Conservation (phyloP, 2,888 invertebrate species). For the Polydrusus tereticollis region DNA sequence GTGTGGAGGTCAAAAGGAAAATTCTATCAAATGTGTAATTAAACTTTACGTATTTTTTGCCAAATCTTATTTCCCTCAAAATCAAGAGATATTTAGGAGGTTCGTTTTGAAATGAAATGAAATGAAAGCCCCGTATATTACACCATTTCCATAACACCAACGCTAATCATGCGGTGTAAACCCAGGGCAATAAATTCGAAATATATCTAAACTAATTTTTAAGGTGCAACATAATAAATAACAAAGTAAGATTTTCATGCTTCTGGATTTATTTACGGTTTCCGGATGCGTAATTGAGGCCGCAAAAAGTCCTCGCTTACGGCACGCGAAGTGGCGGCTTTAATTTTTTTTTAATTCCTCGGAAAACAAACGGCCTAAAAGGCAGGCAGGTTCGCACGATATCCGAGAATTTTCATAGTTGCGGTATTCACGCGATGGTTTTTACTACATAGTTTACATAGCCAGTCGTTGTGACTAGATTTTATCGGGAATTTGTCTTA, state of each 20-base stretch:
- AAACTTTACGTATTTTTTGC: too few species aligned
- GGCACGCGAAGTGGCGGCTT: slow-evolving; percentile 61
- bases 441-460: slow-evolving; percentile 41
- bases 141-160: too few species aligned
- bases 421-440: slow-evolving; percentile 41
- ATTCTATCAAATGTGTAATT: too few species aligned
- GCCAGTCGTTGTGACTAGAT: slow-evolving; percentile 21
- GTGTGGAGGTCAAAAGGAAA: too few species aligned
- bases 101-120: too few species aligned
- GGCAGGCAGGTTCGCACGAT: slow-evolving; percentile 33
- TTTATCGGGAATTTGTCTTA: not conserved
- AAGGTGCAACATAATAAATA: slow-evolving; percentile 46
- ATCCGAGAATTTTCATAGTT: slow-evolving; percentile 42
- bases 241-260: slow-evolving; percentile 35
- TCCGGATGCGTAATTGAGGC: slow-evolving; percentile 62
- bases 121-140: too few species aligned
- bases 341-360: slow-evolving; percentile 60
- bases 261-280: slow-evolving; percentile 60
- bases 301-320: slow-evolving; percentile 61
- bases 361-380: slow-evolving; percentile 53
- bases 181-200: slow-evolving; percentile 30
- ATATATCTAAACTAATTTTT: slow-evolving; percentile 33
- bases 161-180: slow-evolving; percentile 3
- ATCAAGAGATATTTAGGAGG: too few species aligned
- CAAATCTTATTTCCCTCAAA: too few species aligned